Conservation (phyloP, 1,140 invertebrate genomes). For the Megalopta genalis region DNA sequence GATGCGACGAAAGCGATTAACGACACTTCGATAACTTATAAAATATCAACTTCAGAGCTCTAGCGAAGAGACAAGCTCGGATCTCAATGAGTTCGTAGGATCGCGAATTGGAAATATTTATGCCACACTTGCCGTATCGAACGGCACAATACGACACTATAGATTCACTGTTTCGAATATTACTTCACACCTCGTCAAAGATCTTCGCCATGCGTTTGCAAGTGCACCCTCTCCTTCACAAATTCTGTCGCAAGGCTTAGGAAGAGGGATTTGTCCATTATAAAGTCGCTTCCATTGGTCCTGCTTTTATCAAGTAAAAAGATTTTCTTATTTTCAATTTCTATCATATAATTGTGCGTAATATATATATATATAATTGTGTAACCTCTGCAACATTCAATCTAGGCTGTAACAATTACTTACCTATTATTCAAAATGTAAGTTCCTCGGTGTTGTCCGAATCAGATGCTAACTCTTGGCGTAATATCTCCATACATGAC, state of each 20-base stretch:
- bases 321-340: background rate
- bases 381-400: background rate
- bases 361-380: too few relatives aligned
- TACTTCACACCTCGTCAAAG: conserved; percentile 9
- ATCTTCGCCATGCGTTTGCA: conserved; percentile 9
- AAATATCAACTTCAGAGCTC: conserved; percentile 16
- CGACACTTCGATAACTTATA: conserved; percentile 16
- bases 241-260: conserved; percentile 30
- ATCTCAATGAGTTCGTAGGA: conserved; percentile 13
- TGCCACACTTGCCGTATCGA: conserved; percentile 25
- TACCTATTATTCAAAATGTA: conserved; percentile 79
- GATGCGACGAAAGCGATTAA: conserved; percentile 9
- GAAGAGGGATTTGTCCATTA: conserved; percentile 39
- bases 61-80: conserved; percentile 40
- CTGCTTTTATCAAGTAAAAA: conserved; percentile 35
- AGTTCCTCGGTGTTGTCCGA: conserved; percentile 91
- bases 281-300: conserved; percentile 52
- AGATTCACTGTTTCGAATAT: conserved; percentile 44
- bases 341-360: background rate
- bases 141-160: background rate
- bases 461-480: conserved; percentile 89
- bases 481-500: conserved; percentile 89
- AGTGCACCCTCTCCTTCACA: conserved; percentile 30
- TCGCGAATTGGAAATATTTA: conserved; percentile 38
- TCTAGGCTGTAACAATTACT: background rate